Evolutionary conservation across 2,113 vertebrate species (phyloP), one percentile per base, ranked within the genome.

Genomic region (Calyptomena viridis): DNA sequence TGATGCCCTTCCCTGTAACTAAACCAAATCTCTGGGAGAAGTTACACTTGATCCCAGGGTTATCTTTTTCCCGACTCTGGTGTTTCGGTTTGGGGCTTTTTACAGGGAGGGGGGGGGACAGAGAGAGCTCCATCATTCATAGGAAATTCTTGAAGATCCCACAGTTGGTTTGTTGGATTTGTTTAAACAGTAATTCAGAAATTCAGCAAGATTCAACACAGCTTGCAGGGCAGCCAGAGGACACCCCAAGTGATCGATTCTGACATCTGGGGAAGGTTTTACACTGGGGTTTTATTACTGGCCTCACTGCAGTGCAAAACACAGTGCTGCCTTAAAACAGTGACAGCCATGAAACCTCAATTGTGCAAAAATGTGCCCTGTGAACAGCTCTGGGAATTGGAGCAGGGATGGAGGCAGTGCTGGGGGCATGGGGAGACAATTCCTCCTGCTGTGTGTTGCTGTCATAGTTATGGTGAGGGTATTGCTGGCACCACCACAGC

Each of bases 201-300:
- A 47, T 31, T 76, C 68, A 89, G 68, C 31, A 11, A 18, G 56
- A 69, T 50, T 68, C 84, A 77, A 8, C 47, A 1, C 1, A 1
- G 84, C 56, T 82, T 47, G n/a, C 1, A 15, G 47, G 40, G 64
- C 87, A 93, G 81, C 81, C 4, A 12, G n/a, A 21, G 80, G 84
- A 63, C 33, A 3, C 56, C 53, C 55, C 59, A 10, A 44, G 84
- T 14, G 60, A 91, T 66, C 55, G 8, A 15, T 50, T 62, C 93
- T 64, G 72, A 42, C 63, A 71, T 84, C 53, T 89, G 93, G 63
- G 76, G 39, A 90, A 71, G 52, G 56, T 87, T 95, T 93, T 71
- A 39, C 66, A 6, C 47, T 21, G 64, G 76, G 49, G 20, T 81
- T 89, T 90, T 62, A 52, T 77, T 84, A 78, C 52, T 16, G 68